phyloP scores from a whole-genome alignment of 2,888 invertebrate species.

The Acanthoscelides obtectus region DNA sequence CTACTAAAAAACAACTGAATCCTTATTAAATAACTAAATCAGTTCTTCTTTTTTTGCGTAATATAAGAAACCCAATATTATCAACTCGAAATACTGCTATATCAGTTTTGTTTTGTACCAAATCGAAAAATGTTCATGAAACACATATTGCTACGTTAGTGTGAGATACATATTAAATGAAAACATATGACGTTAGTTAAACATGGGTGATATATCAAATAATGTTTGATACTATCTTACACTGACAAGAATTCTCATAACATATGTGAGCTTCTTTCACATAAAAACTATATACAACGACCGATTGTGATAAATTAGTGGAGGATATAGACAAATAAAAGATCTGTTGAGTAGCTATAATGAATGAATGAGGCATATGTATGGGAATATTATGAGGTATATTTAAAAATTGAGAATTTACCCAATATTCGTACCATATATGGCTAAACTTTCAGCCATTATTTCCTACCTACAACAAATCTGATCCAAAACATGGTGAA shows the following conservation, averaged over 20 bases:
- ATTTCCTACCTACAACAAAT: too few species aligned
- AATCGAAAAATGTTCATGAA: not conserved
- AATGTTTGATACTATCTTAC: not conserved
- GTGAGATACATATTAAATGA: not conserved
- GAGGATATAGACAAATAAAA: not conserved
- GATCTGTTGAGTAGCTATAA: too few species aligned
- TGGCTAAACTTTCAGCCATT: too few species aligned
- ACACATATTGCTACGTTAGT: not conserved
- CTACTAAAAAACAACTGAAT: not conserved
- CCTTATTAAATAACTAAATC: not conserved
- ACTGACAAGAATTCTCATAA: not conserved
- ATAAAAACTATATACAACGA: not conserved
- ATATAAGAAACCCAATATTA: not conserved
- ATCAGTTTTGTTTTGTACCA: not conserved
- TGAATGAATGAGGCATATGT: too few species aligned
- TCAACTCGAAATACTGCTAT: not conserved
- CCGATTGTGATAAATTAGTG: not conserved
- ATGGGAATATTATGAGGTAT: too few species aligned
- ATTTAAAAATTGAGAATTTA: too few species aligned
- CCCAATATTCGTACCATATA: too few species aligned
- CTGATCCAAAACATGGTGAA: too few species aligned
- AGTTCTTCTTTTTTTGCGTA: not conserved
- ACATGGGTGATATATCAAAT: not conserved
- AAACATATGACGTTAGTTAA: not conserved
- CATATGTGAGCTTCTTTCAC: not conserved